phyloP scores from a whole-genome alignment of 2,113 vertebrate genomes.

The Cricetomys ansorgei region DNA sequence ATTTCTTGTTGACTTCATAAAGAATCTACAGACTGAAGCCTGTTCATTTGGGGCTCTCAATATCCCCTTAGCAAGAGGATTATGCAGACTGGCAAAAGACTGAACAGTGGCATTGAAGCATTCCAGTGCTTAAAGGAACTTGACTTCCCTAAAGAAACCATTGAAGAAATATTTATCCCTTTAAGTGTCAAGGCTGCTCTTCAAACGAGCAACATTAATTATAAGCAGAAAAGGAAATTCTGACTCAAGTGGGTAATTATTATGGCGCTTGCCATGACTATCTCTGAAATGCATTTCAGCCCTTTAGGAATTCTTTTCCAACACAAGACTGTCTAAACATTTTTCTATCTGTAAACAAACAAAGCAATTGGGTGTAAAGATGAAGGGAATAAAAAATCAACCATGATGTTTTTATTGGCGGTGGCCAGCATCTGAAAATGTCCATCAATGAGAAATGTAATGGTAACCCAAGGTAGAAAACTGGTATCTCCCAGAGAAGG shows the following conservation, averaged over 20 bases:
- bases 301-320: background rate
- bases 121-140: background rate
- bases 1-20: conserved; percentile 49
- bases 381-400: background rate
- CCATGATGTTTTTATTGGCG: background rate
- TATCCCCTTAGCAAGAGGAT: conserved; percentile 14
- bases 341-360: background rate
- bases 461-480: background rate
- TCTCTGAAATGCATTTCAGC: conserved; percentile 16
- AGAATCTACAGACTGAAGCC: conserved; percentile 16
- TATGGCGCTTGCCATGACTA: background rate
- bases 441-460: background rate
- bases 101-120: background rate
- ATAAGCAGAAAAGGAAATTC: conserved; percentile 39
- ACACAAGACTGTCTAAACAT: background rate
- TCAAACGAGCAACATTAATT: conserved; percentile 56
- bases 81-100: conserved; percentile 24
- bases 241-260: background rate
- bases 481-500: rapidly evolving
- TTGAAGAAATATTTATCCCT: conserved; percentile 40
- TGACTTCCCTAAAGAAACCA: conserved; percentile 21
- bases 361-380: background rate
- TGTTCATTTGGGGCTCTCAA: background rate
- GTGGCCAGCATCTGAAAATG: background rate
- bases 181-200: conserved; percentile 11